phyloP scores from a whole-genome alignment of 1,140 invertebrate genomes.

The Sarcophaga peregrina region DNA sequence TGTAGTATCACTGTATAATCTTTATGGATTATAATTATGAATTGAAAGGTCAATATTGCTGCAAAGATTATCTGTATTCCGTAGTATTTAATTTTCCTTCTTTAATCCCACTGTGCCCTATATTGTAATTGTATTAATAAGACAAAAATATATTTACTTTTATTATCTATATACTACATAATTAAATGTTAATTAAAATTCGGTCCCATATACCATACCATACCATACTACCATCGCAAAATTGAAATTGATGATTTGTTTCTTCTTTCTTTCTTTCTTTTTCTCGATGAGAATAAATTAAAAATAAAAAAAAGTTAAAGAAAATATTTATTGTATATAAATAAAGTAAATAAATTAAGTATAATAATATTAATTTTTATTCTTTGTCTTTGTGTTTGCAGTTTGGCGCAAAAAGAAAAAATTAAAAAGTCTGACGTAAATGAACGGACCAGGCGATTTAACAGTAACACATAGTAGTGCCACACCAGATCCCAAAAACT shows the following conservation, averaged over 20 bases:
- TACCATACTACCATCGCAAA: no score
- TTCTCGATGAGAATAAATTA: no score
- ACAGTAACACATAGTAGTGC: conserved; percentile 56
- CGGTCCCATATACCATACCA: neutral
- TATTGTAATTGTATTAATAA: neutral
- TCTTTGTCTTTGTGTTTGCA: conserved; percentile 29
- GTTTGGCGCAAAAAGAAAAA: conserved; percentile 26
- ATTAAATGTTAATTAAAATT: conserved; percentile 6
- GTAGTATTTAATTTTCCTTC: neutral
- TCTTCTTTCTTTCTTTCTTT: no score
- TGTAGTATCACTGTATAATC: no score
- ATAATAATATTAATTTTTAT: neutral
- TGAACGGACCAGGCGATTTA: conserved; percentile 64
- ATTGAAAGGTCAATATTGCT: no score
- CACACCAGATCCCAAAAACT: conserved; percentile 61
- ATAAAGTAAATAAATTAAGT: no score
- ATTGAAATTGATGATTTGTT: no score
- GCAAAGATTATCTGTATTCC: no score
- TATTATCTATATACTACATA: conserved; percentile 7
- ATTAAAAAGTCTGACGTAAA: conserved; percentile 57
- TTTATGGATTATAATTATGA: no score
- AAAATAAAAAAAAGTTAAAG: no score
- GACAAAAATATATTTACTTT: neutral
- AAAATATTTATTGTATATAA: no score
- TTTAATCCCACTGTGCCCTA: neutral